Base-by-base conservation (phyloP, 2,888 invertebrate genomes). In the Noctua fimbriata region DNA sequence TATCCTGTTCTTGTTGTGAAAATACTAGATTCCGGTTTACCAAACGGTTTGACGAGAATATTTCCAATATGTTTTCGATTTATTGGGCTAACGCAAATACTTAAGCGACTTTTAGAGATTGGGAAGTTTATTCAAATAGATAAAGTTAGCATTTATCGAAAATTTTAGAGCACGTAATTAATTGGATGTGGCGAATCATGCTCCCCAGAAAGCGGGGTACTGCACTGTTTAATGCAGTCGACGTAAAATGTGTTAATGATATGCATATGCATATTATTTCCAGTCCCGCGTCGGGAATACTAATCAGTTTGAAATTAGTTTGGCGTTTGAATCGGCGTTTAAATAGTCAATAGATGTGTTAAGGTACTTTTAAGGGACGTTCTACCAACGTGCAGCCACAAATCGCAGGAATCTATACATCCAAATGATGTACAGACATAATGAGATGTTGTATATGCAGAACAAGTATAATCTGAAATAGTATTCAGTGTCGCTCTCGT, bases 241-340 rank as follows among this genome's bases (percentile, higher is more conserved):
- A 47, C 32, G 28, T 58, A 66, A 41, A 84, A 66, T 60, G 36
- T 84, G 72, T 69, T 84, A 69, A 84, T 81, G 41, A 32, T 67
- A 84, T 72, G 60, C 63, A 55, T 67, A 63, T 71, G 72, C 55
- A 55, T 67, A 63, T 67, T 63, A 72, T 71, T 85, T 55, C 24
- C 63, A 47, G 10, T 58, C 24, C 16, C 63, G 32, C 28, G 2
- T 41, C 16, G 16, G 24, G 18, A 52, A 70, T 70, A 81, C n/a
- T 60, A 41, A 71, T 73, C 41, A 44, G 32, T 32, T 63, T 44
- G 71, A 55, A 63, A 72, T 75, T 69, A 52, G 14, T 63, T 58
- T 24, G 32, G 5, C 7, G 12, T 41, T 69, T 60, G 12, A 44
- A 67, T 70, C 55, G 14, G 52, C 21, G 65, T 71, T 63, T 32